These are phyloP conservation scores for Xestia sexstrigata DNA, from an alignment of 2,888 invertebrate genomes.

Conservation along the genomic window DNA sequence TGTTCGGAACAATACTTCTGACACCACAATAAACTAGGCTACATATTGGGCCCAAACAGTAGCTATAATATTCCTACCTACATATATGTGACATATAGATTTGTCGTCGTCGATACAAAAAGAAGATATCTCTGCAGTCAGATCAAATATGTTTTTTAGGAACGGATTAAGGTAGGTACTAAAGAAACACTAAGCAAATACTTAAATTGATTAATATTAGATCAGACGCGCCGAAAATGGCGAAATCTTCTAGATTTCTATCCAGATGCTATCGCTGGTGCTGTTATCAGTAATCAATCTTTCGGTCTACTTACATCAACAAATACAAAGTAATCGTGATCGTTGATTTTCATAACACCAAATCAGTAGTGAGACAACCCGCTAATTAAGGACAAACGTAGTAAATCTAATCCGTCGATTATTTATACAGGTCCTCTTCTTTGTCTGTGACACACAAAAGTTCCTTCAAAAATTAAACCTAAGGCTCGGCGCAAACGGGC, in stretches of 20 bases:
- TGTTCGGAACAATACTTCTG: not conserved
- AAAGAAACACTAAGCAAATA: constrained; percentile 6
- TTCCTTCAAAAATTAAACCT: not conserved
- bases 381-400: constrained; percentile 2
- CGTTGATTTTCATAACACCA: constrained; percentile 25
- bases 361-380: constrained; percentile 9
- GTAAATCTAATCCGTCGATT: constrained; percentile 6
- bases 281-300: constrained; percentile 29
- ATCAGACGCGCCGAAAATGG: constrained; percentile 44
- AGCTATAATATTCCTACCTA: not conserved
- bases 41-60: not conserved
- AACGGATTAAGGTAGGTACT: not conserved
- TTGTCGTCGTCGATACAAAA: not conserved
- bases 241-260: constrained; percentile 36
- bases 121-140: not conserved
- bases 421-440: not conserved
- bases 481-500: no score
- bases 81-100: not conserved
- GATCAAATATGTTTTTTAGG: not conserved
- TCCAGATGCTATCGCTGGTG: constrained; percentile 45
- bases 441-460: not conserved
- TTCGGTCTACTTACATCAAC: constrained; percentile 15
- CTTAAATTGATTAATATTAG: constrained; percentile 3
- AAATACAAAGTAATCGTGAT: constrained; percentile 35
- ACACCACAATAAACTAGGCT: not conserved